phyloP scores from a whole-genome alignment of 2,888 invertebrate genomes.

The Flabesymbios commensalis region DNA sequence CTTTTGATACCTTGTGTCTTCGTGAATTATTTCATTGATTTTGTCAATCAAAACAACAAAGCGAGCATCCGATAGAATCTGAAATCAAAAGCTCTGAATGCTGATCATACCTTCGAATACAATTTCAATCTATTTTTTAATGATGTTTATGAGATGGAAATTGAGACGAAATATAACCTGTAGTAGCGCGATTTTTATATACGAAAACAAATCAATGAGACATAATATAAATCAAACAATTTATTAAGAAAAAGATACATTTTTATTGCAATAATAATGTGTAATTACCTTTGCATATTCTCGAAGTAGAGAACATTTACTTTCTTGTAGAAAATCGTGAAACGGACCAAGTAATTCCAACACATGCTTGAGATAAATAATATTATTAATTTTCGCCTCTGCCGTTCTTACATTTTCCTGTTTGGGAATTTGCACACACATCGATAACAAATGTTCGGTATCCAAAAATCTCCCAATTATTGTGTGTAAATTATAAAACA shows the following conservation, averaged over 20 bases:
- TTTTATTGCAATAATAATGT: no score
- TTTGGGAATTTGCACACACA: slow-evolving; percentile 57
- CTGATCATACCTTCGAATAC: no score
- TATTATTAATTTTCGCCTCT: slow-evolving; percentile 78
- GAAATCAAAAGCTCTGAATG: slow-evolving; percentile 10
- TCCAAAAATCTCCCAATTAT: slow-evolving; percentile 69
- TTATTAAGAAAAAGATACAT: no score
- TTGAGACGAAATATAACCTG: no score
- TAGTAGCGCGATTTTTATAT: neutral
- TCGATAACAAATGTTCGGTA: slow-evolving; percentile 77
- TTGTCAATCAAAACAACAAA: slow-evolving; percentile 64
- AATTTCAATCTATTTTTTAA: no score
- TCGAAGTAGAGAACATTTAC: slow-evolving; percentile 67
- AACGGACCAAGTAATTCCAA: slow-evolving; percentile 75
- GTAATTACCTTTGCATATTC: slow-evolving; percentile 69
- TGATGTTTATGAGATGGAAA: no score
- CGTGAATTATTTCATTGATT: slow-evolving; percentile 66
- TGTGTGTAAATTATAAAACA: slow-evolving; percentile 69
- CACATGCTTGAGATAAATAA: slow-evolving; percentile 76
- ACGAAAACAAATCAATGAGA: neutral
- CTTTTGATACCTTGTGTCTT: slow-evolving; percentile 66
- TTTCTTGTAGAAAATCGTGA: slow-evolving; percentile 65
- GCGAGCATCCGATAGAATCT: slow-evolving; percentile 63
- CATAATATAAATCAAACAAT: neutral
- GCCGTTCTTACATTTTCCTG: slow-evolving; percentile 66